Conservation (phyloP, 2,113 vertebrate genomes). For the Apteryx mantelli region DNA sequence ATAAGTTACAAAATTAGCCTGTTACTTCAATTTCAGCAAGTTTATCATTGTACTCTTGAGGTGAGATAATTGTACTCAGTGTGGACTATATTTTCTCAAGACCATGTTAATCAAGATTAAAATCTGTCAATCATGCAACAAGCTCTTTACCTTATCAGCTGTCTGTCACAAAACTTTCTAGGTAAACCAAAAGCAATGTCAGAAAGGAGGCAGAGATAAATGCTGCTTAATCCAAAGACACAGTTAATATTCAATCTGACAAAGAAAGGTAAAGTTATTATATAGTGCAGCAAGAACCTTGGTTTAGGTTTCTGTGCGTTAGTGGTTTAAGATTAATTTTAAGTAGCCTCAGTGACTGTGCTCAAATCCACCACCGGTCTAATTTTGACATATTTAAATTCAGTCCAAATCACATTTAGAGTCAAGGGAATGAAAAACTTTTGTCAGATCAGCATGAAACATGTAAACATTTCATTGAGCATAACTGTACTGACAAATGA, state of each 20-base stretch:
- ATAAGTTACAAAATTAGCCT: neutral
- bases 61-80: neutral
- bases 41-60: neutral
- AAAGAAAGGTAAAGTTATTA: neutral
- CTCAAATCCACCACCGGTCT: slow-evolving; percentile 34
- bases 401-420: slow-evolving; percentile 51
- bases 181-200: neutral
- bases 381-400: slow-evolving; percentile 52
- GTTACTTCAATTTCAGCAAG: neutral
- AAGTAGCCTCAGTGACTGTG: neutral
- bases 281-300: neutral
- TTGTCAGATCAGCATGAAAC: slow-evolving; percentile 68
- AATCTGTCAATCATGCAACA: neutral
- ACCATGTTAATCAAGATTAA: neutral
- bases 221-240: neutral
- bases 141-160: slow-evolving; percentile 3
- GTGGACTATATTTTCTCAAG: neutral
- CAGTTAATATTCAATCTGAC: slow-evolving; percentile 50
- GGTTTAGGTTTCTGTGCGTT: neutral
- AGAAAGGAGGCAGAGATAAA: slow-evolving; percentile 38
- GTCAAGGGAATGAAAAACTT: slow-evolving; percentile 56
- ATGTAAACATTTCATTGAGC: slow-evolving; percentile 45
- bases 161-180: slow-evolving; percentile 23
- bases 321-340: slow-evolving; percentile 29
- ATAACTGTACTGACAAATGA: neutral